These are phyloP conservation scores for Marronus borbonicus DNA, from an alignment of 2,888 invertebrate species.

Conservation along the genomic window DNA sequence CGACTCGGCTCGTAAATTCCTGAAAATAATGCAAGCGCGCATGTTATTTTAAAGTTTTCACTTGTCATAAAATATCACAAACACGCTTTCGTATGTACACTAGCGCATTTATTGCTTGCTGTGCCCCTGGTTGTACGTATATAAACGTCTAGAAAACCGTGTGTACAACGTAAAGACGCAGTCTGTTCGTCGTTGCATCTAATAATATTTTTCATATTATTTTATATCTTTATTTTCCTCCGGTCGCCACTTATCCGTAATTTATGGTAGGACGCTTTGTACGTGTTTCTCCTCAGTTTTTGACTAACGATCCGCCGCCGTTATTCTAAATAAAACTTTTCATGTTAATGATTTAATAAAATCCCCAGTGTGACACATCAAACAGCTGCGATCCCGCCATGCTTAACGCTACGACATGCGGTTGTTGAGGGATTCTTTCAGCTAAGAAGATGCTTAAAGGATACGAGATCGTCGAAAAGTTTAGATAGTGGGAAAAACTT, in stretches of 20 bases:
- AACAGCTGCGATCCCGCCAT: constrained; percentile 35
- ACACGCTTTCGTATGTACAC: constrained; percentile 11
- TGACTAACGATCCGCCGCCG: constrained; percentile 37
- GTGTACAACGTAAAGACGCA: neutral
- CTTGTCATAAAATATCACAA: constrained; percentile 45
- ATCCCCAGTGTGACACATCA: constrained; percentile 33
- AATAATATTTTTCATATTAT: constrained; percentile 50
- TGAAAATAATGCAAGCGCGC: constrained; percentile 24
- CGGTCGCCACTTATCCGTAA: constrained; percentile 39
- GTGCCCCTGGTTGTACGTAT: neutral
- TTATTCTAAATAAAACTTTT: constrained; percentile 34
- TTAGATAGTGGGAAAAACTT: neutral
- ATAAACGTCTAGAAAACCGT: neutral
- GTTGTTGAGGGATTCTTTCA: constrained; percentile 14
- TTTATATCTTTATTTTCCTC: constrained; percentile 50
- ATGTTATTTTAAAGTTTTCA: constrained; percentile 41
- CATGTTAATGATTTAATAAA: constrained; percentile 45
- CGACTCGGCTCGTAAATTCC: constrained; percentile 28
- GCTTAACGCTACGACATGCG: neutral
- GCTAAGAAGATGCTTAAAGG: neutral
- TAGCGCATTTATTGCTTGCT: neutral
- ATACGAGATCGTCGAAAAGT: constrained; percentile 14
- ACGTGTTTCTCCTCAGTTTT: constrained; percentile 29
- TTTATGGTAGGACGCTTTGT: constrained; percentile 36
- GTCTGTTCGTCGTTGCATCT: constrained; percentile 26